Percentiles rank a stretch among this genome's conserved stretches.
phyloP scores from a whole-genome alignment of 2,888 invertebrate species.

The Andrena praecox region DNA sequence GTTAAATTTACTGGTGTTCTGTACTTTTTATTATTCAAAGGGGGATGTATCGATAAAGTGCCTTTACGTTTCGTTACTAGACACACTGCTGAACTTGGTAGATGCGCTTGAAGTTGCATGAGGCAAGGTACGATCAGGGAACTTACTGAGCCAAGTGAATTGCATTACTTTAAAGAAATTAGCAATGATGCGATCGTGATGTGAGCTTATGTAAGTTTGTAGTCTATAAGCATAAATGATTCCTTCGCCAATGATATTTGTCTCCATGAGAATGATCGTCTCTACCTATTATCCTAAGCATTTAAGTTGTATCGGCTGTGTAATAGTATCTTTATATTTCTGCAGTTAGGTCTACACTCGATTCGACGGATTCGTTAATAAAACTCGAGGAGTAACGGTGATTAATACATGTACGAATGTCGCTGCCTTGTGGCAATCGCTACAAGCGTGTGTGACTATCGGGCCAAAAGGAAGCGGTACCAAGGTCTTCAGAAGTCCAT shows the following conservation, averaged over 20 bases:
- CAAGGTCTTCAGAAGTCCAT: slow-evolving; percentile 26
- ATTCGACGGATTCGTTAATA: not conserved
- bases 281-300: slow-evolving; percentile 4
- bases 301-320: slow-evolving; percentile 1
- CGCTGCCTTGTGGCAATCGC: slow-evolving; percentile 5
- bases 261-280: not conserved
- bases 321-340: not conserved
- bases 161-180: slow-evolving; percentile 57
- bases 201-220: slow-evolving; percentile 7
- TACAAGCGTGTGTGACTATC: slow-evolving; percentile 19
- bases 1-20: slow-evolving; percentile 11
- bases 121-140: slow-evolving; percentile 59
- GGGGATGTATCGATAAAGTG: not conserved
- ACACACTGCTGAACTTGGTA: not conserved
- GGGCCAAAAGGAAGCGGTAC: slow-evolving; percentile 44
- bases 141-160: slow-evolving; percentile 74
- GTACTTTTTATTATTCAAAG: slow-evolving; percentile 9
- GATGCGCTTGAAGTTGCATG: slow-evolving; percentile 9
- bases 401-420: not conserved
- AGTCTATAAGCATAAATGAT: slow-evolving; percentile 15
- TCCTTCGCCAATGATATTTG: not conserved
- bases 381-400: not conserved
- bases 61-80: not conserved
- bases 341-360: not conserved
- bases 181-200: slow-evolving; percentile 23